phyloP scores from a whole-genome alignment of 64 coral and sea anemone species.

The Stichodactyla mertensii region DNA sequence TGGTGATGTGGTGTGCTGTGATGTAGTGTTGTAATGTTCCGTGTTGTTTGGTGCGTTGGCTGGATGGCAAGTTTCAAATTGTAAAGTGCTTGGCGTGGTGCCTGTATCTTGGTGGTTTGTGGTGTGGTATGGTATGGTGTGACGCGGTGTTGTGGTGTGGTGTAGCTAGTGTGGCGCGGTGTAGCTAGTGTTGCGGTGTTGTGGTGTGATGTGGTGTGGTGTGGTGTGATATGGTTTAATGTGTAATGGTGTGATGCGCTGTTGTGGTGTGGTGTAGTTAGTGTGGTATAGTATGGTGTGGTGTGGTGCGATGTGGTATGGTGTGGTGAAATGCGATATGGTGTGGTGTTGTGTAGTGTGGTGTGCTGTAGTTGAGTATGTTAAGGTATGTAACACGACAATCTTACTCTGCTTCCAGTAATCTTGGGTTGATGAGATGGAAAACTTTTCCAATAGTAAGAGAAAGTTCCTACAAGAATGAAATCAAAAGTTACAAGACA shows the following conservation, averaged over 20 bases:
- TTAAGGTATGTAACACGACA: neutral
- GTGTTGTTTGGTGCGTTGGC: neutral
- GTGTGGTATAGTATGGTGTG: neutral
- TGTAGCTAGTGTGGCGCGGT: neutral
- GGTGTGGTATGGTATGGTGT: neutral
- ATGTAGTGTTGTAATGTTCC: neutral
- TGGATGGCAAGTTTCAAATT: no score
- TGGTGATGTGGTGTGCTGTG: neutral
- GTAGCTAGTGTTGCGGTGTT: neutral
- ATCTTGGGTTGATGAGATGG: conserved; percentile 73
- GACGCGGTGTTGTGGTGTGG: neutral
- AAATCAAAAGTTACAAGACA: neutral
- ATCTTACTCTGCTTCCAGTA: conserved; percentile 70
- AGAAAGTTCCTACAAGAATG: conserved; percentile 54
- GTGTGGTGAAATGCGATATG: neutral
- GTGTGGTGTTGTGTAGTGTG: neutral
- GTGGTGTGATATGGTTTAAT: no score
- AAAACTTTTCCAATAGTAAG: conserved; percentile 76
- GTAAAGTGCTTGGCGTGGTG: no score
- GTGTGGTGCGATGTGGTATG: neutral
- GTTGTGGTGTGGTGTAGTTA: neutral
- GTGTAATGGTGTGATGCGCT: neutral
- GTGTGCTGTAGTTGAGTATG: neutral
- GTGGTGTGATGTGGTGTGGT: neutral
- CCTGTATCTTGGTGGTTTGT: neutral